phyloP scores from a whole-genome alignment of 2,113 vertebrate species.

The Jaculus jaculus region DNA sequence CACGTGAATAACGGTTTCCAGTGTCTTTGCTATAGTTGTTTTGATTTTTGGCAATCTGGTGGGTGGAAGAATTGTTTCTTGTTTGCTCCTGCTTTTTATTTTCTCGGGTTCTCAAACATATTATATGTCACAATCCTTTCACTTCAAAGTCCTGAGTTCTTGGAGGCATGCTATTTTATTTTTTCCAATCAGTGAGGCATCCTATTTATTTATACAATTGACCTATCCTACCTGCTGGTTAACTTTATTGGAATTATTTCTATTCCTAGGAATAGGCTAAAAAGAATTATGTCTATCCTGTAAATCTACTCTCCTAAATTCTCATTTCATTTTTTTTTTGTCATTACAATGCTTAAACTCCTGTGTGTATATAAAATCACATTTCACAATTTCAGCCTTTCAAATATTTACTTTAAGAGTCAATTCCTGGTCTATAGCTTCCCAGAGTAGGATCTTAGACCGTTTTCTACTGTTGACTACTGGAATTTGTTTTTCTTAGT shows the following conservation, averaged over 20 bases:
- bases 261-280: background rate
- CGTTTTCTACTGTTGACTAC: background rate
- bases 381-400: background rate
- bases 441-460: background rate
- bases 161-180: background rate
- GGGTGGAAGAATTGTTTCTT: background rate
- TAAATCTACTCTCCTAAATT: background rate
- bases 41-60: constrained; percentile 6
- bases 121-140: no score
- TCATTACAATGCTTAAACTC: background rate
- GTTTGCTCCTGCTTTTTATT: background rate
- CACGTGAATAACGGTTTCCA: background rate
- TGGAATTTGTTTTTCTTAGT: no score
- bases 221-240: background rate
- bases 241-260: background rate
- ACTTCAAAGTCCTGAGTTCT: background rate
- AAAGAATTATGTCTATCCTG: background rate
- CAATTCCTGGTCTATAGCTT: background rate
- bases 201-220: background rate
- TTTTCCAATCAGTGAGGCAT: constrained; percentile 31
- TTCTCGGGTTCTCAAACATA: background rate
- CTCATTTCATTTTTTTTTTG: constrained; percentile 5
- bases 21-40: background rate
- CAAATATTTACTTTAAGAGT: background rate
- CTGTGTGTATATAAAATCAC: background rate